A percentile compares a stretch with the other conserved stretches of the same genome.
Evolutionary conservation across 2,113 vertebrate species (phyloP).

Genomic region (Felis chaus): DNA sequence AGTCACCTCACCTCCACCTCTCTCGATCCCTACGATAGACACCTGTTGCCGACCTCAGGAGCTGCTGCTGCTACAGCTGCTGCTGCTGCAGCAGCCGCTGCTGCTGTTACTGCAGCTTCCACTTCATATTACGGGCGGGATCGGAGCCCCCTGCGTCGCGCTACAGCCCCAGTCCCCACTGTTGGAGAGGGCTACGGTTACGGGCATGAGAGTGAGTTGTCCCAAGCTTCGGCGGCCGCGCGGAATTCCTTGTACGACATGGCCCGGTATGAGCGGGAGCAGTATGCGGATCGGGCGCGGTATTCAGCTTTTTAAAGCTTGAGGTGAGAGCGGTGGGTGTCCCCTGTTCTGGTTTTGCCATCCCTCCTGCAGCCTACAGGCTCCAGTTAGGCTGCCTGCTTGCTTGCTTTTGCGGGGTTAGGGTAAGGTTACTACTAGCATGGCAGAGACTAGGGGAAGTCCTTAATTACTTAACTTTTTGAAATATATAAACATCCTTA

Average conservation of each 20-base stretch:
- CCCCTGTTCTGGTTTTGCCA: constrained; percentile 57
- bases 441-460: constrained; percentile 38
- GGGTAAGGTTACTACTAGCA: not conserved
- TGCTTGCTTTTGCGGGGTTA: constrained; percentile 69
- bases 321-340: constrained; percentile 83
- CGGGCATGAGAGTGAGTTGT: constrained; percentile 87
- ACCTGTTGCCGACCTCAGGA: constrained; percentile 90
- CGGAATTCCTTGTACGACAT: constrained; percentile 91
- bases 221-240: constrained; percentile 87
- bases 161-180: constrained; percentile 84
- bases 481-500: constrained; percentile 37
- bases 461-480: constrained; percentile 11
- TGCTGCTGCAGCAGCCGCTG: constrained; percentile 77
- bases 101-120: constrained; percentile 83
- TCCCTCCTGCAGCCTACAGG: constrained; percentile 60
- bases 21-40: constrained; percentile 91
- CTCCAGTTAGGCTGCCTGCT: constrained; percentile 67
- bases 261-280: constrained; percentile 90
- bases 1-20: constrained; percentile 89
- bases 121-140: constrained; percentile 94
- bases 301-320: constrained; percentile 90
- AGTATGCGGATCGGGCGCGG: constrained; percentile 89
- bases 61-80: constrained; percentile 81
- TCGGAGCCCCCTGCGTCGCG: constrained; percentile 95
- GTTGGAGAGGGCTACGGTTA: constrained; percentile 91